Percentiles rank a stretch among this genome's conserved stretches.
Evolutionary conservation across 2,113 vertebrate species (phyloP).

Genomic region (Cephalopholis sonnerati): DNA sequence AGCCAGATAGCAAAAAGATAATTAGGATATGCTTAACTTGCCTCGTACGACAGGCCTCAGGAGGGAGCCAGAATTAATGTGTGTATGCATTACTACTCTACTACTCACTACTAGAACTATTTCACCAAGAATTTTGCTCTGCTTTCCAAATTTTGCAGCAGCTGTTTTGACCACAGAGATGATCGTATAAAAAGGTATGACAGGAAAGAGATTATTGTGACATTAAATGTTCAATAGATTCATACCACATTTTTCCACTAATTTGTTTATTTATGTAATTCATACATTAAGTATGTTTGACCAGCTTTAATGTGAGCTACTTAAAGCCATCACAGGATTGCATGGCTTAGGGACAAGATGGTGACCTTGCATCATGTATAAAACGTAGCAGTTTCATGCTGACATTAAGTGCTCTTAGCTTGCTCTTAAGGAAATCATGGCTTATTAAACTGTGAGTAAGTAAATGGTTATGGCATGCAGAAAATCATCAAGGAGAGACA

Average conservation of each 20-base stretch:
- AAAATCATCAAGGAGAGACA: slow-evolving; percentile 13
- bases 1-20: no score
- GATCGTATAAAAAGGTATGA: no score
- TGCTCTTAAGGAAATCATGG: slow-evolving; percentile 51
- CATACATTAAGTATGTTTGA: neutral
- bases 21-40: no score
- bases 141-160: no score
- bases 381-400: slow-evolving; percentile 41
- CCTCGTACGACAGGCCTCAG: no score
- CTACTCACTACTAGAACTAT: no score
- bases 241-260: neutral
- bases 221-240: no score
- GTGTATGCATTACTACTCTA: no score
- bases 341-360: slow-evolving; percentile 12
- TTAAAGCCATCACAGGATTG: slow-evolving; percentile 5
- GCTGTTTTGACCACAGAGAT: no score
- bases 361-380: slow-evolving; percentile 35
- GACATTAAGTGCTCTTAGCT: slow-evolving; percentile 69
- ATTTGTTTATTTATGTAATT: neutral
- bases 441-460: slow-evolving; percentile 49
- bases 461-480: slow-evolving; percentile 24
- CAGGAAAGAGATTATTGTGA: no score
- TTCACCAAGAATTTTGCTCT: no score
- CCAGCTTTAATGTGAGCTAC: slow-evolving; percentile 13
- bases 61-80: no score